Percentiles rank a stretch among this genome's conserved stretches.
Evolutionary conservation across 2,797 vertebrate species (phyloP).

Genomic region (Busarellus nigricollis): DNA sequence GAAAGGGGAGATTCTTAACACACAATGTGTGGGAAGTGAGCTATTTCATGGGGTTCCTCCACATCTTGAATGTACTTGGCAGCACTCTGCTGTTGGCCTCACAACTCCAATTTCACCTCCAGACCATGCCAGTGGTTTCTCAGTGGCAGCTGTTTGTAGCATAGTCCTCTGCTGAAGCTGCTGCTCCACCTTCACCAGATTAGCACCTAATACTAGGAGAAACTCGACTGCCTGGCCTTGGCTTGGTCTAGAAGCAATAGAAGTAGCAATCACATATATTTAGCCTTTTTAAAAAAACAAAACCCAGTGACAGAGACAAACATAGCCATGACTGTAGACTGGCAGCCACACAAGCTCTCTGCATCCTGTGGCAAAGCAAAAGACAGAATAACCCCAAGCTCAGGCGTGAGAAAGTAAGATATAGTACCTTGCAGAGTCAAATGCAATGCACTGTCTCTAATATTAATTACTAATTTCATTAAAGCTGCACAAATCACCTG

Average conservation of each 20-base stretch:
- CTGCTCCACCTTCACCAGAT: neutral
- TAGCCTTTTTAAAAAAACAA: neutral
- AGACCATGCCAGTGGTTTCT: neutral
- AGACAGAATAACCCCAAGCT: neutral
- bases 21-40: neutral
- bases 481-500: conserved; percentile 12
- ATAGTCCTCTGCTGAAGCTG: neutral
- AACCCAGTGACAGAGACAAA: neutral
- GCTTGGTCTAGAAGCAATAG: neutral
- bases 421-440: neutral
- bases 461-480: neutral
- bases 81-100: neutral
- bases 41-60: neutral
- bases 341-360: neutral
- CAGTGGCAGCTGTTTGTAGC: neutral
- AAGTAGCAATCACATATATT: neutral
- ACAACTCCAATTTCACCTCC: neutral
- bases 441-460: neutral
- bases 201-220: neutral
- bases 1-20: neutral
- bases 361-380: neutral
- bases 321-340: neutral
- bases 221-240: neutral
- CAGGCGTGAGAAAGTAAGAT: neutral
- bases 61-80: neutral